Evolutionary conservation across 2,888 invertebrate genomes (phyloP).

Genomic region (Macroteleia sp.): DNA sequence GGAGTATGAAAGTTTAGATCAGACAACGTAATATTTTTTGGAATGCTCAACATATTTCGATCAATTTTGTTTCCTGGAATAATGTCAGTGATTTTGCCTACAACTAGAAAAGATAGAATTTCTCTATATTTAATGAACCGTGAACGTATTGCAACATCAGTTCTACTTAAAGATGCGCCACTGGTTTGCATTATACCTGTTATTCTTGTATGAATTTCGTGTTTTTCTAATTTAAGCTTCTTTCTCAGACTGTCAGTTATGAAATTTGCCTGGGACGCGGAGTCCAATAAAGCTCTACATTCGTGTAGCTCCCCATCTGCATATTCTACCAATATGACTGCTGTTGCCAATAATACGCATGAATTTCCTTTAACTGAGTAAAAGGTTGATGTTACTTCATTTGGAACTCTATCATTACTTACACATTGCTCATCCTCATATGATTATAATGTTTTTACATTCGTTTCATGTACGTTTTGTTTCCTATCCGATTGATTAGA

Average conservation of each 20-base stretch:
- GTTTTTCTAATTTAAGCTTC: not conserved
- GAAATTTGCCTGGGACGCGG: no score
- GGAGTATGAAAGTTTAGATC: conserved; percentile 5
- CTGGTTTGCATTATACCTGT: conserved; percentile 1
- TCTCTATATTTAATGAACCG: not conserved
- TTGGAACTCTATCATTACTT: not conserved
- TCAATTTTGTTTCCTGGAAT: not conserved
- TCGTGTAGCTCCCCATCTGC: not conserved
- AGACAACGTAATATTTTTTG: conserved; percentile 3
- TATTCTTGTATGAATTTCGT: no score
- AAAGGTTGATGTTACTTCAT: not conserved
- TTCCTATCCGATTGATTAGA: not conserved
- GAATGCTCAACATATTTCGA: not conserved
- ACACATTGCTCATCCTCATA: not conserved
- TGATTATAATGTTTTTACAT: not conserved
- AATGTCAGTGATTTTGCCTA: not conserved
- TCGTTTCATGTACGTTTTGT: not conserved
- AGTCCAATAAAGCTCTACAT: no score
- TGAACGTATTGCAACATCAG: not conserved
- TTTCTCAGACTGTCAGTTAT: not conserved
- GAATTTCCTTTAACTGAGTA: not conserved
- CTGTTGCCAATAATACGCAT: conserved; percentile 9
- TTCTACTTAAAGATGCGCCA: not conserved
- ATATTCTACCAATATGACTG: not conserved
- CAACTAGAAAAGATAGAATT: not conserved